Percentiles rank a stretch among this genome's conserved stretches.
Evolutionary conservation across 2,113 vertebrate species (phyloP).

Genomic region (Phasianus colchicus): DNA sequence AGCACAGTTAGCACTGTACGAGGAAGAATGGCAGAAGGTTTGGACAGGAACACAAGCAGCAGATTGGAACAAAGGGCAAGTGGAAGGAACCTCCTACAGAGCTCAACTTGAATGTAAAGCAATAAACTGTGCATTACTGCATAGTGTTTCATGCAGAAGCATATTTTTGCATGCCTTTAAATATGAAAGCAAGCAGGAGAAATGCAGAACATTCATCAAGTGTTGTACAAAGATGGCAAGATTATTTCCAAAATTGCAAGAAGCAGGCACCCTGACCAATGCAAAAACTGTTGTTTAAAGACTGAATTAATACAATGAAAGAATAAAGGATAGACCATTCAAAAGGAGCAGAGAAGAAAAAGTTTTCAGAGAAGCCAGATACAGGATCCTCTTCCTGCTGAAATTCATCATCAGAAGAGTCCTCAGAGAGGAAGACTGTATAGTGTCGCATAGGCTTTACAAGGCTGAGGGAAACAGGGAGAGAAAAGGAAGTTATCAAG

Average conservation of each 20-base stretch:
- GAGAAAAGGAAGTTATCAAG: constrained; percentile 67
- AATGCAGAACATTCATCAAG: not conserved
- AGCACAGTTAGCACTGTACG: not conserved
- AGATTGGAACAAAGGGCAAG: not conserved
- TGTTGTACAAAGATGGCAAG: not conserved
- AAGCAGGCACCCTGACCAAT: not conserved
- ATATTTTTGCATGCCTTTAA: constrained; percentile 29
- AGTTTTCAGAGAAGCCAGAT: constrained; percentile 93
- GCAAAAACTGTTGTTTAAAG: not conserved
- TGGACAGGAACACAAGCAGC: constrained; percentile 14
- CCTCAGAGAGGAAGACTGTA: constrained; percentile 97
- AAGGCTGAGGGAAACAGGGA: constrained; percentile 82
- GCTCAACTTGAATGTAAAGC: rapidly evolving
- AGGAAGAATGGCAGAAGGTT: not conserved
- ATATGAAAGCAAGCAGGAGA: constrained; percentile 28
- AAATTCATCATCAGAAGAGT: constrained; percentile 95
- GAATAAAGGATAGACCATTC: constrained; percentile 92
- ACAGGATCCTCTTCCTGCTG: constrained; percentile 88
- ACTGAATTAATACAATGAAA: constrained; percentile 3
- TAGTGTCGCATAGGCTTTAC: constrained; percentile 94
- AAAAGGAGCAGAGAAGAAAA: constrained; percentile 95
- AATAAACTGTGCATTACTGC: not conserved
- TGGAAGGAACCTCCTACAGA: not conserved
- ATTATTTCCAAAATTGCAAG: not conserved
- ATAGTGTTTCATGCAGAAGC: not conserved